Base-by-base conservation (phyloP, 2,113 vertebrate species). In the Trichechus manatus region DNA sequence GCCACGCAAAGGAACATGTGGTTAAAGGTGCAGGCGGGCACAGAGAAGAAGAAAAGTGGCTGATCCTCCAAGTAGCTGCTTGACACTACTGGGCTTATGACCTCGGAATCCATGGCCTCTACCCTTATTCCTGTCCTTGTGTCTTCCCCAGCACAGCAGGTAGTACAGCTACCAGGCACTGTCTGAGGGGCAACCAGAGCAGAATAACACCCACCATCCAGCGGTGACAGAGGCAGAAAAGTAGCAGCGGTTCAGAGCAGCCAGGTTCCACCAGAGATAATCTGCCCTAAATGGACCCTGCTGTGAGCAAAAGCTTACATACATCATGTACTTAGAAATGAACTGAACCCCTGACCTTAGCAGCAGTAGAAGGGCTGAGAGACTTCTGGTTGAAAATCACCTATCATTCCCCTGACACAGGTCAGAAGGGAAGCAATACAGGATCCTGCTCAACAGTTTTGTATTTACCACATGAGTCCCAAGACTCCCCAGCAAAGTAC, bases 191-290 rank as follows among this genome's bases (percentile, higher is more conserved):
- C 42, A 47, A 47, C 5, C 3, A 15, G 44, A 84, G 42, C 47
- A 80, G 17, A 42, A n/a, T 5, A 47, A 27, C 27, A 61, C 33
- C 7, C 0, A 1, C 64, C 56, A 80, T 5, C 9, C 2, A 19
- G 66, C 13, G 14, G 39, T 25, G n/a, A 85, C 3, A 2, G 84
- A 19, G 4, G 47, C 39, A 36, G 64, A 47, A n/a, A 53, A 75
- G 5, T 20, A 13, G 10, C 44, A 20, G 39, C 61, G 56, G 15
- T 47, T 6, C 84, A 47, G n/a, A 47, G 33, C 36, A 47, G 27
- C 61, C 42, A 39, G 80, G 29, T 6, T 11, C 80, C 39, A 10
- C 3, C 0, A 3, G 8, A 74, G 56, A 44, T 8, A 7, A 80
- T 9, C 29, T 59, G 44, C 36, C 85, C 56, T n/a, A 9, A 33